Percentiles rank a stretch among this genome's conserved stretches.
phyloP scores from a whole-genome alignment of 2,113 vertebrate genomes.

The Oenanthe melanoleuca region DNA sequence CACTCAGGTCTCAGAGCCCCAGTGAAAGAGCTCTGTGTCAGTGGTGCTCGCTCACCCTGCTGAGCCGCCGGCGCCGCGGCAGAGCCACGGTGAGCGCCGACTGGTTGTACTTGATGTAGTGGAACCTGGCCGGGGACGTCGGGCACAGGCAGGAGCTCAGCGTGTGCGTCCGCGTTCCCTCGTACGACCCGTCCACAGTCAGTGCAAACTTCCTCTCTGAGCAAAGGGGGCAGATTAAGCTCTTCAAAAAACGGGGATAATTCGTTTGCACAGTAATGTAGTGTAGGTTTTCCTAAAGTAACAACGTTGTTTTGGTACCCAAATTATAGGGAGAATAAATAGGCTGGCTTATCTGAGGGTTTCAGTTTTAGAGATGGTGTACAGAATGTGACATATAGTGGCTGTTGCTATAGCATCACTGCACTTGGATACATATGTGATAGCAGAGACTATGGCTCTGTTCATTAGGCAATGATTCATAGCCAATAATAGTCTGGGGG shows the following conservation, averaged over 20 bases:
- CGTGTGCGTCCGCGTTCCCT: conserved; percentile 54
- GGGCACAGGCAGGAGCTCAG: conserved; percentile 40
- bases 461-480: not conserved
- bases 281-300: not conserved
- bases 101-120: conserved; percentile 77
- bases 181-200: conserved; percentile 75
- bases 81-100: conserved; percentile 14
- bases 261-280: not conserved
- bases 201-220: conserved; percentile 71
- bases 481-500: not conserved
- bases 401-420: not conserved
- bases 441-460: fast-evolving
- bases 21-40: fast-evolving
- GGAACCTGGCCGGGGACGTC: conserved; percentile 64
- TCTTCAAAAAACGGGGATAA: not conserved
- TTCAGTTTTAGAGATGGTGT: not conserved
- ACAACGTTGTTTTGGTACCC: fast-evolving
- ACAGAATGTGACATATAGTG: fast-evolving
- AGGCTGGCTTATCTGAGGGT: not conserved
- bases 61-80: conserved; percentile 21
- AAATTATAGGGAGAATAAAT: not conserved
- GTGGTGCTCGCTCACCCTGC: not conserved
- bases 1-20: not conserved
- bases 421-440: not conserved
- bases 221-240: not conserved